Percentiles rank a stretch among this genome's conserved stretches.
These are phyloP conservation scores for Upupa epops DNA, from an alignment of 2,113 vertebrate genomes.

Conservation along the genomic window DNA sequence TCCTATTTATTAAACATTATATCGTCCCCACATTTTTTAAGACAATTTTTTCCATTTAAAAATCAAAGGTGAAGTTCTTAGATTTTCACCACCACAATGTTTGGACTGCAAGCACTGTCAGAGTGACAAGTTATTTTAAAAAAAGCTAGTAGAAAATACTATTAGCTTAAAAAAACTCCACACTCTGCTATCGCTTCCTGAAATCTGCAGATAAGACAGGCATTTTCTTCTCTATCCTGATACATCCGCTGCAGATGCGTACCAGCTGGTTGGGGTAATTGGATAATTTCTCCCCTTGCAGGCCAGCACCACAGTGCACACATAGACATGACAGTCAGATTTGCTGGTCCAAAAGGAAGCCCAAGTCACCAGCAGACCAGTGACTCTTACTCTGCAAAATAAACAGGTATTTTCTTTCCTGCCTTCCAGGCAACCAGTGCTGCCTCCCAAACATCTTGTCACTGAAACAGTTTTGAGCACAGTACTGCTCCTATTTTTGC, in stretches of 20 bases:
- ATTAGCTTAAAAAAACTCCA: neutral
- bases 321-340: neutral
- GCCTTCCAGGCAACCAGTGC: neutral
- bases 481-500: neutral
- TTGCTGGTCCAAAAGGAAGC: neutral
- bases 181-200: neutral
- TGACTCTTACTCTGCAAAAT: neutral
- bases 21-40: neutral
- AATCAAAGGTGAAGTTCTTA: neutral
- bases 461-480: neutral
- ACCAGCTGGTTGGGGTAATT: neutral
- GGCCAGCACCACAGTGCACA: neutral
- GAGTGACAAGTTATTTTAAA: neutral
- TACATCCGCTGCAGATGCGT: neutral
- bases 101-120: neutral
- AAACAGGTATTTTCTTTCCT: neutral
- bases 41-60: neutral
- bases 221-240: neutral
- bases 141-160: neutral
- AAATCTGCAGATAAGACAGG: neutral
- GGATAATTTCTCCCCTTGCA: neutral
- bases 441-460: neutral
- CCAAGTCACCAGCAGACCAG: neutral
- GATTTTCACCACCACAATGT: fast-evolving
- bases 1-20: neutral